Evolutionary conservation across 2,113 vertebrate species (phyloP).

Genomic region (Dipodomys merriami): DNA sequence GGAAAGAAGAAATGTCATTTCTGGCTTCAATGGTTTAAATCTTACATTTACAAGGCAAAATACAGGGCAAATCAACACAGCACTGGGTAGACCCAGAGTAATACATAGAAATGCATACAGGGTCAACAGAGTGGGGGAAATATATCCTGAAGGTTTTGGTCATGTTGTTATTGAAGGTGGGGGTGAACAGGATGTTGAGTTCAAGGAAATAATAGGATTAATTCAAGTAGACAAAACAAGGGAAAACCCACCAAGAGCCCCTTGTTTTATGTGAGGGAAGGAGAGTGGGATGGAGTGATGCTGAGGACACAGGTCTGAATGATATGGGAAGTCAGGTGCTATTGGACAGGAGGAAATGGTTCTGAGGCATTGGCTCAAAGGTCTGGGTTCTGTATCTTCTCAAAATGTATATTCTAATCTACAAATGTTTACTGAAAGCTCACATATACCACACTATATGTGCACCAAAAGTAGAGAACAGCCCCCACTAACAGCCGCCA

Average conservation of each 20-base stretch:
- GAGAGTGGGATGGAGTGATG: background rate
- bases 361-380: background rate
- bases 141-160: background rate
- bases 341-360: no score
- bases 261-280: background rate
- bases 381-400: background rate
- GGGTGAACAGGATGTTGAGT: background rate
- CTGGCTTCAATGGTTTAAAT: background rate
- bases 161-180: background rate
- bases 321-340: background rate
- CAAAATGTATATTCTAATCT: background rate
- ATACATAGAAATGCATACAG: background rate
- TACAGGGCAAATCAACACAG: background rate
- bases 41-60: background rate
- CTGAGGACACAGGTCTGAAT: accelerated
- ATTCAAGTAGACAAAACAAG: background rate
- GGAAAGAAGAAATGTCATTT: background rate
- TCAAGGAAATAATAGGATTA: background rate
- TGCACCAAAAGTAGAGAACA: no score
- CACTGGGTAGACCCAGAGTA: background rate
- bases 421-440: background rate
- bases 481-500: background rate
- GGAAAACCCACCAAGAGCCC: background rate
- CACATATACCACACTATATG: background rate
- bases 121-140: background rate